phyloP scores from a whole-genome alignment of 2,888 invertebrate genomes.

The Callyntrura guangdongensis region DNA sequence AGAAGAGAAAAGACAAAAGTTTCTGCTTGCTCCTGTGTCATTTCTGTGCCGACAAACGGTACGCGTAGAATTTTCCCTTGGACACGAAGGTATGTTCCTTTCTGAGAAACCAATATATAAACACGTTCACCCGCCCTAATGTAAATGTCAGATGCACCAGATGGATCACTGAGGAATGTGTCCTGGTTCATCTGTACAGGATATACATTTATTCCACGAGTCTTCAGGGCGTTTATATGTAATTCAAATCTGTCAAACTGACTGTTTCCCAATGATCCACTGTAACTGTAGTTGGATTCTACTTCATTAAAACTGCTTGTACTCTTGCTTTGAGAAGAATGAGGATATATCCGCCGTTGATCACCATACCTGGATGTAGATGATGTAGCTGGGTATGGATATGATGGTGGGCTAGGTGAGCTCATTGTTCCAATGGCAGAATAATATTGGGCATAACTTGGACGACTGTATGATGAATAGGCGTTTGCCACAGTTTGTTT shows the following conservation, averaged over 20 bases:
- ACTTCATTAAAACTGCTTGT: neutral
- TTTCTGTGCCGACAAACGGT: slow-evolving; percentile 77
- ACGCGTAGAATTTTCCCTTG: slow-evolving; percentile 94
- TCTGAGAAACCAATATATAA: slow-evolving; percentile 97
- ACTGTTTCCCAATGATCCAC: slow-evolving; percentile 57
- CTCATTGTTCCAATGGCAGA: slow-evolving; percentile 81
- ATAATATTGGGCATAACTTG: slow-evolving; percentile 86
- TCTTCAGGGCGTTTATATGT: slow-evolving; percentile 76
- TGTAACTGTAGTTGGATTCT: slow-evolving; percentile 2
- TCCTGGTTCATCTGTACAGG: slow-evolving; percentile 81
- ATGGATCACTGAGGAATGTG: slow-evolving; percentile 81
- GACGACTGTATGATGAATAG: slow-evolving; percentile 85
- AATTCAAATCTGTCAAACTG: slow-evolving; percentile 74
- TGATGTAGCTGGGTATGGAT: slow-evolving; percentile 11
- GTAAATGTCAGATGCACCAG: slow-evolving; percentile 82
- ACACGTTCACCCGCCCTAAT: slow-evolving; percentile 97
- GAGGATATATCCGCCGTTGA: neutral
- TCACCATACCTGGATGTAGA: slow-evolving; percentile 28
- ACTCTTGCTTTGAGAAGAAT: slow-evolving; percentile 17
- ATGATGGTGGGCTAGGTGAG: slow-evolving; percentile 31
- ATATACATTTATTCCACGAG: slow-evolving; percentile 79
- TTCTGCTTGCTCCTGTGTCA: slow-evolving; percentile 81
- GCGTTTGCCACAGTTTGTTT: slow-evolving; percentile 88
- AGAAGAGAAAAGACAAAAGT: slow-evolving; percentile 81
- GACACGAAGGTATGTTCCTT: slow-evolving; percentile 98